Base-by-base conservation (phyloP, 1,140 invertebrate genomes). In the Vanessa tameamea region DNA sequence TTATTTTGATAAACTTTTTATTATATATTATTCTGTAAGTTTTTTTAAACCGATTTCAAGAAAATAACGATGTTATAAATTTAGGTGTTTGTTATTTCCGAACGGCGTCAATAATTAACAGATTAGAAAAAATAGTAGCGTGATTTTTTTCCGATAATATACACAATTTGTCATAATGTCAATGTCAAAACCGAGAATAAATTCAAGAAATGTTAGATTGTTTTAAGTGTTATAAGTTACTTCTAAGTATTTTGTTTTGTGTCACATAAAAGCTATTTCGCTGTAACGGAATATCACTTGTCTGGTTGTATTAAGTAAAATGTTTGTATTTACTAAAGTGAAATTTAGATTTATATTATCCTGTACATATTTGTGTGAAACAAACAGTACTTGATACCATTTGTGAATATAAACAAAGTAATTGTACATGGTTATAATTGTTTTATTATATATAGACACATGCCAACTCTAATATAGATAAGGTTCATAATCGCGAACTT, bases 161-260 rank as follows among this genome's bases (percentile, higher is more conserved):
- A 57, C 7, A 57, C 9, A n/a, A 55, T 55, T 59, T 12, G 57
- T 59, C 8, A 13, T 59, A 26, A 61, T 13, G 57, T 47, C 31
- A 53, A 37, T 57, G 66, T 69, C 53, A 47, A 26, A 37, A 68
- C 20, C 53, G 57, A 23, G 53, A 57, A 55, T 31, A 43, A 16
- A 57, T 26, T 57, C 53, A 47, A 23, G 37, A 37, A 43, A 59
- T 37, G 15, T 68, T 20, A 20, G 66, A 68, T 68, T 68, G 66
- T 43, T 26, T 13, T 61, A 47, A 69, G 66, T 69, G 53, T 47
- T 47, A 51, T 43, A 3, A 26, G 55, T 59, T 26, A 59, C 55
- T 61, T 37, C 26, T 61, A 43, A 61, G 57, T 61, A 13, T 61
- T 61, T 61, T 37, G 57, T 57, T 23, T 57, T 57, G 53, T 57